Base-by-base conservation (phyloP, 1,140 invertebrate species). In the Marisa cornuarietis region DNA sequence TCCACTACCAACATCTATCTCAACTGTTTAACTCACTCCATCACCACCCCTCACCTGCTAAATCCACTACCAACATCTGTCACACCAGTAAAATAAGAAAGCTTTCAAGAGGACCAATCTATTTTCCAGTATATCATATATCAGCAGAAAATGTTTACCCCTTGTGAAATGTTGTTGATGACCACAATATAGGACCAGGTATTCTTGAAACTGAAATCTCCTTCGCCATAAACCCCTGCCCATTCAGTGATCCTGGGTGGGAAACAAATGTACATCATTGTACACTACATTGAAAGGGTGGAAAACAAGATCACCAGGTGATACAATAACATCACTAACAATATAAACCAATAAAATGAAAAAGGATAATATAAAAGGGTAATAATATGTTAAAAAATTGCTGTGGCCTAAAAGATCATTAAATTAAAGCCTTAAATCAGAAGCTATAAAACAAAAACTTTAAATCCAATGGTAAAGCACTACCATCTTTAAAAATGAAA, bases 151-250 rank as follows among this genome's bases (percentile, higher is more conserved):
- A 76, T 71, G 89, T 90, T 91, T 87, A 97, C 94, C 92, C 97
- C 97, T 89, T 99, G 97, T 22, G 97, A 98, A 71, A 98, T 91
- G 92, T 99, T 99, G 90, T 98, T 98, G 9, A 98, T 92, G 22
- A 95, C 94, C 77, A 97, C 94, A 85, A 99, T 94, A 87, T 98
- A 99, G 0, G 96, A 96, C 90, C 96, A 99, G 10, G 96, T 96
- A 81, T 87, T 83, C 24, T 94, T 94, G 87, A 95, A 94, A 26
- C 93, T 94, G 88, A 98, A 98, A 88, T 96, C 94, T 83, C 96
- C 97, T 91, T 98, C 97, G 24, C 95, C 94, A 89, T 99, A 98
- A 1, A 97, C 95, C 71, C 94, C 94, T 86, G 93, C 93, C 51
- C 96, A 86, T 91, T 97, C 95, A 92, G 96, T 97, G 83, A 98